Base-by-base conservation (phyloP, 2,797 vertebrate species). In the Hoplostethus mediterraneus region DNA sequence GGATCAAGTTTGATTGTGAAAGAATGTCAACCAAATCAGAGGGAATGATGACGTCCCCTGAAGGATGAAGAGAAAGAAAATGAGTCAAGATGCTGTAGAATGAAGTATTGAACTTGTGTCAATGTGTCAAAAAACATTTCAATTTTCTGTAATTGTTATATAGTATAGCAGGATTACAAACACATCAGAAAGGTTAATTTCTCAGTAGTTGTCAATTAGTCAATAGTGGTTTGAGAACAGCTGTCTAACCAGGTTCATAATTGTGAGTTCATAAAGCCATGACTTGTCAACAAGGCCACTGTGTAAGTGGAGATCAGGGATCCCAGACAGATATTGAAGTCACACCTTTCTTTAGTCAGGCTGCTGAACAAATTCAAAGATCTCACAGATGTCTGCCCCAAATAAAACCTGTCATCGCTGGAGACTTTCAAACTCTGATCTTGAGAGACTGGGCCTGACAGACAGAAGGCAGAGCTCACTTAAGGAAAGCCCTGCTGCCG, bases 341-440 rank as follows among this genome's bases (percentile, higher is more conserved):
- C 28, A 53, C 36, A 38, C 6, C 36, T 38, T 38, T 38, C 36
- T 67, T 21, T 42, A 47, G 52, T 74, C 63, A 67, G 48, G 44
- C 40, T 10, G 7, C 13, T n/a, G 64, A 67, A 54, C 65, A 65
- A 21, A 21, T 21, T 21, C 21, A 21, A 51, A 25, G 72, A 72
- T 66, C 77, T 78, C 81, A 80, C 76, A 75, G 0, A 40, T 58
- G 61, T 69, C 77, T 75, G 61, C 49, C 58, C 40, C 14, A 45
- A 77, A 72, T 45, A 74, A 67, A 74, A 45, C 59, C 71, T 59
- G 63, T 61, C 54, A 69, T 71, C 31, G 21, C 71, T 80, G 30
- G 70, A 59, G 77, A 2, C 28, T 28, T 28, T 28, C 28, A 28
- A 76, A 57, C 63, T 67, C 62, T 74, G n/a, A 38, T 40, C 30